phyloP scores from a whole-genome alignment of 92 coral and sea anemone genomes.

The Actinernus sp. region DNA sequence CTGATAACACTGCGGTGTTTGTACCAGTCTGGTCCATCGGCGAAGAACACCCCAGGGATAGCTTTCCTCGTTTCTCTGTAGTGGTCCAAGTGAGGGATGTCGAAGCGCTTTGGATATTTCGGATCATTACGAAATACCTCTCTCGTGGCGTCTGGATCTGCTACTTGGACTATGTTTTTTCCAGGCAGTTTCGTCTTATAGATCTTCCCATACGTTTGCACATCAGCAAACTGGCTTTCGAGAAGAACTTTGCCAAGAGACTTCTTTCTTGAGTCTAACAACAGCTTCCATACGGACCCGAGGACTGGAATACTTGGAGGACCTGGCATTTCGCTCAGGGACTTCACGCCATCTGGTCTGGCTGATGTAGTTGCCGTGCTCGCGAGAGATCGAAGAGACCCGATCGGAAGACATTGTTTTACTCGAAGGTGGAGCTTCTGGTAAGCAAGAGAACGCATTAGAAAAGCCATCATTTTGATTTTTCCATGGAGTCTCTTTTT shows the following conservation, averaged over 20 bases:
- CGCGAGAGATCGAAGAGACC: too few species aligned
- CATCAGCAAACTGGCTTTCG: not conserved
- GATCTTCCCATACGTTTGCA: not conserved
- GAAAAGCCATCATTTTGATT: too few species aligned
- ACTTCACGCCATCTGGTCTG: slow-evolving; percentile 6
- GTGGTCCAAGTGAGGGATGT: slow-evolving; percentile 46
- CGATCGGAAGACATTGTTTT: too few species aligned
- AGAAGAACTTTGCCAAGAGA: not conserved
- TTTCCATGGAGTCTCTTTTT: too few species aligned
- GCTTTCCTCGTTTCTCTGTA: slow-evolving; percentile 44
- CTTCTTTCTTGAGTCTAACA: slow-evolving; percentile 5
- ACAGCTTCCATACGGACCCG: slow-evolving; percentile 26
- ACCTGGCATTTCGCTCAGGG: slow-evolving; percentile 46
- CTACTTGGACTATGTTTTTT: slow-evolving; percentile 32
- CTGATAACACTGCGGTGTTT: slow-evolving; percentile 51
- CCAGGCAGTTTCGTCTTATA: not conserved
- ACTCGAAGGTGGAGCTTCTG: too few species aligned
- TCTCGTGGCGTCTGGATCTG: slow-evolving; percentile 57
- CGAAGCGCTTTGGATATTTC: slow-evolving; percentile 48
- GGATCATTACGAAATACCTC: slow-evolving; percentile 51
- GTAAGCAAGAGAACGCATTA: too few species aligned
- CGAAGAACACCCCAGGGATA: slow-evolving; percentile 53
- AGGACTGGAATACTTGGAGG: slow-evolving; percentile 44
- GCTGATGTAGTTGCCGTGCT: not conserved
- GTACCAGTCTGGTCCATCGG: slow-evolving; percentile 62